These are phyloP conservation scores for Pseudonaja textilis DNA, from an alignment of 2,113 vertebrate genomes.

Conservation along the genomic window DNA sequence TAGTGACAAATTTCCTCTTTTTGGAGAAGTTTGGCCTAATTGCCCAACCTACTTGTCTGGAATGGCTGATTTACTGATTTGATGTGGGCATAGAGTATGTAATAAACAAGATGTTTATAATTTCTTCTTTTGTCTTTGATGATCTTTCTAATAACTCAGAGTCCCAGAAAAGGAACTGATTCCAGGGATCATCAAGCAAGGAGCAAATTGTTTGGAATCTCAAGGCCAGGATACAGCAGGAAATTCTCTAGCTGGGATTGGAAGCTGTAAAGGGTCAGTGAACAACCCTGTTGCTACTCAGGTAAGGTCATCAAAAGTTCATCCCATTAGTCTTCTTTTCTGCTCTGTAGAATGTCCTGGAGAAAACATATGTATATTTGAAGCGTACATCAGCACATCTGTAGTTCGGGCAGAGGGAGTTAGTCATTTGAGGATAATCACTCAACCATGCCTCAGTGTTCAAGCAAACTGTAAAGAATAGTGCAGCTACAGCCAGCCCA, in stretches of 20 bases:
- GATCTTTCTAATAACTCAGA: constrained; percentile 66
- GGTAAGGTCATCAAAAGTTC: constrained; percentile 69
- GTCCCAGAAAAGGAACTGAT: constrained; percentile 89
- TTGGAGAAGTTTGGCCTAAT: background rate
- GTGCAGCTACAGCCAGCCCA: background rate
- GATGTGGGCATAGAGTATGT: background rate
- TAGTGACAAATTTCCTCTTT: background rate
- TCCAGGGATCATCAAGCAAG: constrained; percentile 87
- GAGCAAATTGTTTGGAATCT: constrained; percentile 84
- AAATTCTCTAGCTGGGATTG: constrained; percentile 69
- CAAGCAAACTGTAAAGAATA: background rate
- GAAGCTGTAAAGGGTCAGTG: constrained; percentile 79
- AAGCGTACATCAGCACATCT: background rate
- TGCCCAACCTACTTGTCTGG: background rate
- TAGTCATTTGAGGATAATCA: background rate
- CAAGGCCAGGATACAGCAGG: constrained; percentile 77
- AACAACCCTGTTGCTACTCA: constrained; percentile 79
- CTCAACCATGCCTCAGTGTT: background rate
- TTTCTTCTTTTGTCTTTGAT: constrained; percentile 2
- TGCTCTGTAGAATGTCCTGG: background rate
- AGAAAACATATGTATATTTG: background rate
- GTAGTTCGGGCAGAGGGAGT: background rate
- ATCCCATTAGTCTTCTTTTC: constrained; percentile 25
- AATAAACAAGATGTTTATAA: background rate
- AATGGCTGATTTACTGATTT: background rate